Evolutionary conservation across 2,797 vertebrate species (phyloP), one percentile per base, ranked within the genome.

Genomic region (Phalloptychus januarius): DNA sequence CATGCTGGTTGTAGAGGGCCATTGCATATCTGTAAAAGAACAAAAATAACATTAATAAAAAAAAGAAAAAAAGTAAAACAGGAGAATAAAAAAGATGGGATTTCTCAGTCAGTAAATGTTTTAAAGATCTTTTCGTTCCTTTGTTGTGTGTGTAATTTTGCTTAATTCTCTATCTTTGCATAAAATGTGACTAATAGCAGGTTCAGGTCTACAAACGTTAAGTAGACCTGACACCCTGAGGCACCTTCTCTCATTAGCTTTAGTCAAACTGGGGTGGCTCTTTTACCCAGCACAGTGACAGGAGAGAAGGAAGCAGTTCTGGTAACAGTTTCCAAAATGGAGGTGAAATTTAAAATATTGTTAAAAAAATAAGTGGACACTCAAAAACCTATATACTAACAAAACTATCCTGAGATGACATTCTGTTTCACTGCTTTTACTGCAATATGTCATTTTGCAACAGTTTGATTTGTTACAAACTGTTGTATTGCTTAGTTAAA

Each of bases 1-100:
- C 94, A 46, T 96, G 96, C 79, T 96, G 95, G 90, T 96, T 96
- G 92, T 95, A 94, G 77, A 96, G 87, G 71, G 96, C 95, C 95
- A 96, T 95, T 20, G 93, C 95, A 50, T 96, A 96, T 88, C 96
- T 96, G 92, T 20, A 44, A 76, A 77, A 7, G 77, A 76, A 77
- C 20, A 70, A 42, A 44, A 4, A 79, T 15, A 76, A 48, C 7
- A 10, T 20, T 74, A 36, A 5, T 54, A 70, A 10, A 67, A 45
- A 36, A 36, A 20, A 40, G 6, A 23, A 50, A 7, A 38, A 23
- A 50, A 67, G 23, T 69, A 11, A 23, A 42, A 67, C 5, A 44
- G 40, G 33, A 44, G 10, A 44, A 2, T 10, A 69, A 42, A 69
- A 40, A 69, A 7, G n/a, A 28, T n/a, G n/a, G n/a, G 52, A 56